A percentile compares a stretch with the other conserved stretches of the same genome.
Evolutionary conservation across 2,113 vertebrate species (phyloP).

Genomic region (Erinaceus europaeus): DNA sequence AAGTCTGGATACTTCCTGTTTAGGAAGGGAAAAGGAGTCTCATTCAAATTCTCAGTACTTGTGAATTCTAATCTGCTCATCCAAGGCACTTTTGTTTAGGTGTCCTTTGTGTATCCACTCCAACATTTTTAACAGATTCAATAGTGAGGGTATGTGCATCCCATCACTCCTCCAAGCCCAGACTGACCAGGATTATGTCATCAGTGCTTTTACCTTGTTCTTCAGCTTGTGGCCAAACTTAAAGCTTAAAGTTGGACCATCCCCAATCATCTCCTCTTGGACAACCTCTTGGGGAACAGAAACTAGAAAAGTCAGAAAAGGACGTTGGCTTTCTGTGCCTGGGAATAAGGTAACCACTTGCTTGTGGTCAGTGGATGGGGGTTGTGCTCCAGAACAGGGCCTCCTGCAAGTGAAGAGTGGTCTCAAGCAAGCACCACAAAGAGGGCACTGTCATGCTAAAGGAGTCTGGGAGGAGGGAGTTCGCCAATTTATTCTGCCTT

Average conservation of each 20-base stretch:
- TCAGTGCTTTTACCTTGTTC: neutral
- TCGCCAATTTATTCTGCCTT: neutral
- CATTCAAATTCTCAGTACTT: neutral
- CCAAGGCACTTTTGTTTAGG: neutral
- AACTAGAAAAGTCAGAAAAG: neutral
- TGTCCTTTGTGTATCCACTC: neutral
- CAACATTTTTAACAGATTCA: neutral
- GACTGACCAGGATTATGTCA: too few relatives aligned
- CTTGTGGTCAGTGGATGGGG: neutral
- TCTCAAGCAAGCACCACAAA: too few relatives aligned
- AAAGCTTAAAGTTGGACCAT: neutral
- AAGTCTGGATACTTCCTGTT: neutral
- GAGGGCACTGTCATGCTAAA: rapidly evolving
- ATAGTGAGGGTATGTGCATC: neutral
- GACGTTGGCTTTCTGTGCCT: neutral
- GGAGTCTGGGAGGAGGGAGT: neutral
- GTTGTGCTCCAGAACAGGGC: neutral
- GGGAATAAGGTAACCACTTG: neutral
- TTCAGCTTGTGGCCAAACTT: neutral
- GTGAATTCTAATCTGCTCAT: neutral
- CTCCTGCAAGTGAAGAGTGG: too few relatives aligned
- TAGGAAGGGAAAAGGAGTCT: neutral
- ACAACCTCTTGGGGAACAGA: neutral
- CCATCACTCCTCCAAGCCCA: neutral
- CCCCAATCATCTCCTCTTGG: neutral